phyloP scores from a whole-genome alignment of 2,797 vertebrate species.

The Ctenosaura bakeri region DNA sequence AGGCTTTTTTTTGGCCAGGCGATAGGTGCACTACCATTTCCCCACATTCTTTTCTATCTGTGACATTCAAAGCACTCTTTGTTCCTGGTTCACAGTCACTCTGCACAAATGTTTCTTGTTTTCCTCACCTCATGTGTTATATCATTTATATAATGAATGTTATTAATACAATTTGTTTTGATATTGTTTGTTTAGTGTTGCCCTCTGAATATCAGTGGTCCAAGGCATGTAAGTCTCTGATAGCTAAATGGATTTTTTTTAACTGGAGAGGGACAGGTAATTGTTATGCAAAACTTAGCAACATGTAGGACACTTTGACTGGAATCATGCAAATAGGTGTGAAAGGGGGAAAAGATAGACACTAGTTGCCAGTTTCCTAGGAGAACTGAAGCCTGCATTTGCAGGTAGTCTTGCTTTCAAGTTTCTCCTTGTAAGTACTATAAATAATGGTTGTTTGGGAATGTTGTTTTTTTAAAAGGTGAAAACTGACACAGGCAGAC shows the following conservation, averaged over 20 bases:
- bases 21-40: background rate
- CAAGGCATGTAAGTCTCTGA: background rate
- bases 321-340: slow-evolving; percentile 4
- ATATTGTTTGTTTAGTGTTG: background rate
- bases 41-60: background rate
- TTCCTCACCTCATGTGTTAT: background rate
- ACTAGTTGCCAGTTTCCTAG: background rate
- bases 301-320: background rate
- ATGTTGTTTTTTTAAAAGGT: background rate
- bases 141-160: background rate
- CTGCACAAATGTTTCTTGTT: background rate
- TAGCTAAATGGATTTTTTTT: background rate
- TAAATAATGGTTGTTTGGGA: background rate
- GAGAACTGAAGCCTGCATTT: background rate
- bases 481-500: slow-evolving; percentile 7
- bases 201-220: background rate
- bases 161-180: background rate
- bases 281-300: background rate
- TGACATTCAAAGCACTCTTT: background rate
- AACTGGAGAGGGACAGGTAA: background rate
- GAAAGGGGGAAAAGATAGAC: background rate
- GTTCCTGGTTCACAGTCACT: background rate
- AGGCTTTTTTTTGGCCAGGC: background rate
- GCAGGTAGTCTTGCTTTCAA: background rate
- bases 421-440: background rate